Evolutionary conservation across 2,888 invertebrate species (phyloP), one percentile per base, ranked within the genome.

Genomic region (Limnephilus lunatus): DNA sequence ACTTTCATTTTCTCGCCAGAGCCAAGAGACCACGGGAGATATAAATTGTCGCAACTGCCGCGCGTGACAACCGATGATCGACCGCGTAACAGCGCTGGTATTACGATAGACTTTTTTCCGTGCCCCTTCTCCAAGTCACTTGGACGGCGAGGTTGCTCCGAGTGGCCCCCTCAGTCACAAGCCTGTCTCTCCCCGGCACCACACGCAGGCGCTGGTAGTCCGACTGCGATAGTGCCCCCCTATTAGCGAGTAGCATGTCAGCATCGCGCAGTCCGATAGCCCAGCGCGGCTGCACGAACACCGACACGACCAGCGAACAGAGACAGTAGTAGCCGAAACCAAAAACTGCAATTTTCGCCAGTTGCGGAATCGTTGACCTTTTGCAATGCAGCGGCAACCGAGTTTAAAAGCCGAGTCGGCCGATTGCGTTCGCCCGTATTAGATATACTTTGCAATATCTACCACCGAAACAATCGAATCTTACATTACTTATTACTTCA

Each of bases 1-100:
- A 86, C 86, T 86, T 86, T 86, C 86, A 30, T 86, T 86, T 86
- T 86, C 86, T 86, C 86, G 25, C 86, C 44, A 48, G 85, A 35
- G 39, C 35, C 85, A 9, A 25, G 85, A 32, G 85, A 32, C 85
- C 32, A 12, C 39, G 82, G 82, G 82, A 82, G 85, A 68, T 25
- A 68, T 25, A 68, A 68, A 35, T n/a, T 85, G 85, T 68, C 68
- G 68, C 68, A 68, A 68, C 68, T 25, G n/a, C n/a, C 39, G 85
- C 39, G 25, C n/a, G 25, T 39, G 14, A 44, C 86, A 44, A 35
- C 35, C 25, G 83, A 83, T 39, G 39, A 35, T 39, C 35, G 83
- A 35, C 83, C 83, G 83, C 83, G 83, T 83, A 83, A 31, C 83
- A 32, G 83, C 83, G 35, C 83, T 4, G 83, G 19, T 32, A 15